Evolutionary conservation across 2,888 invertebrate genomes (phyloP).

Genomic region (Desoria tigrina): DNA sequence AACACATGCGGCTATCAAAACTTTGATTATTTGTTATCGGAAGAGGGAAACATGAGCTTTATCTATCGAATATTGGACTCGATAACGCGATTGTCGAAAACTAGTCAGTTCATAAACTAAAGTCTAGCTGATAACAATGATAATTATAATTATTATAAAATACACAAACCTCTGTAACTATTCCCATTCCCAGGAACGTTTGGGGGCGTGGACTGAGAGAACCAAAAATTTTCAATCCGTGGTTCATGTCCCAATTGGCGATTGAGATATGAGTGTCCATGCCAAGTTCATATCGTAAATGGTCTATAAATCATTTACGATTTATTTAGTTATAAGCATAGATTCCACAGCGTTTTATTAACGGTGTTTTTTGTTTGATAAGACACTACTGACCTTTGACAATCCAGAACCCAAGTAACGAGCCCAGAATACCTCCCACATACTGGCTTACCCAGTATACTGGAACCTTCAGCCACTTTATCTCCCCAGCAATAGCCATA

Average conservation of each 20-base stretch:
- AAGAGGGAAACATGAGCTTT: no score
- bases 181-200: constrained; percentile 28
- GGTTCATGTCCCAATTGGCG: constrained; percentile 24
- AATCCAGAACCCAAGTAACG: constrained; percentile 31
- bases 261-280: constrained; percentile 13
- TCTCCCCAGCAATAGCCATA: constrained; percentile 40
- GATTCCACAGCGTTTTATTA: no score
- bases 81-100: no score
- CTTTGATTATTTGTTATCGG: no score
- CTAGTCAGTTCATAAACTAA: no score
- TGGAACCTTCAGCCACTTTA: constrained; percentile 48
- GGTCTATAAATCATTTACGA: no score
- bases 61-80: no score
- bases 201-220: constrained; percentile 26
- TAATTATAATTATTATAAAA: no score
- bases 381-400: constrained; percentile 39
- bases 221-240: constrained; percentile 12
- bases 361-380: no score
- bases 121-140: no score
- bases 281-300: constrained; percentile 2
- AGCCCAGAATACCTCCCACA: constrained; percentile 44
- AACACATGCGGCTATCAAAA: no score
- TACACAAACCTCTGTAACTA: constrained; percentile 35
- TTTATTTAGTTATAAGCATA: no score
- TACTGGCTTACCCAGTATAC: constrained; percentile 39